Percentiles rank a stretch among this genome's conserved stretches.
Conservation (phyloP, 2,888 invertebrate species). For the Nomada fabriciana region DNA sequence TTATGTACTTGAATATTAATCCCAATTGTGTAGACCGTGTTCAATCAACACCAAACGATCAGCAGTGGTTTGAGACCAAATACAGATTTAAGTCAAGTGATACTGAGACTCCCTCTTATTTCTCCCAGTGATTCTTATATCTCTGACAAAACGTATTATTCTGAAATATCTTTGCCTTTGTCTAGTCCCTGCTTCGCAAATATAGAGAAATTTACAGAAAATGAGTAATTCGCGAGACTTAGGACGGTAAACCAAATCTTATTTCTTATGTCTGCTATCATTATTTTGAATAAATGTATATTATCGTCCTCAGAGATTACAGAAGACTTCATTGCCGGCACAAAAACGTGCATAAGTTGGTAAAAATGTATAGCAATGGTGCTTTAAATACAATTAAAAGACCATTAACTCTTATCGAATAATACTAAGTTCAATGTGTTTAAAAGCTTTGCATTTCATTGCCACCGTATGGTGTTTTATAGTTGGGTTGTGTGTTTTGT, state of each 20-base stretch:
- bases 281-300: not conserved
- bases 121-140: constrained; percentile 36
- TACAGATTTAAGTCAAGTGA: not conserved
- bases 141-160: not conserved
- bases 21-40: constrained; percentile 45
- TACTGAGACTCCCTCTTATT: constrained; percentile 2
- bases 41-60: constrained; percentile 45
- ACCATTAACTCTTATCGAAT: not conserved
- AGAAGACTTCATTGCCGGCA: constrained; percentile 53
- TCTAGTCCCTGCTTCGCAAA: not conserved
- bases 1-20: not conserved
- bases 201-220: constrained; percentile 7
- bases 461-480: not conserved
- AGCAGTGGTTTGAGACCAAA: not conserved
- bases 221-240: not conserved
- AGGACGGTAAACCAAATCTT: not conserved
- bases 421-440: too few species aligned
- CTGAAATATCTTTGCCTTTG: not conserved
- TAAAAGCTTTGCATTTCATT: not conserved
- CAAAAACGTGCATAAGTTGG: not conserved
- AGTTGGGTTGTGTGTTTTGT: too few species aligned
- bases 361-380: not conserved
- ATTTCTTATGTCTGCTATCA: not conserved
- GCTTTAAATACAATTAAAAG: not conserved
- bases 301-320: constrained; percentile 43